Evolutionary conservation across 2,888 invertebrate species (phyloP).

Genomic region (Melipona bicolor): DNA sequence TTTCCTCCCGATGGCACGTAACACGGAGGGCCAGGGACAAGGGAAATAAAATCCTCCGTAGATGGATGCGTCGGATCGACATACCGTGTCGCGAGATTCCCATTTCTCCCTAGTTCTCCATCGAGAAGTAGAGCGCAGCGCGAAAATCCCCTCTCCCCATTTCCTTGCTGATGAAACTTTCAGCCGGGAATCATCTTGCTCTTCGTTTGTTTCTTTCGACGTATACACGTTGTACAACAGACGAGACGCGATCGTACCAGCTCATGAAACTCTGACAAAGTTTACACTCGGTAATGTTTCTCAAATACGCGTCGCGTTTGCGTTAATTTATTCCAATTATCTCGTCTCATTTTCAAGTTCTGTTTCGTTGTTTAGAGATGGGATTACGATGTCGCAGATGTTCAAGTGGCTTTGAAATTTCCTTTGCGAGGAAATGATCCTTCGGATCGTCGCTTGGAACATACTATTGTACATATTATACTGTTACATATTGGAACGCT

Average conservation of each 20-base stretch:
- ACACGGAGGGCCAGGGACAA: constrained; percentile 8
- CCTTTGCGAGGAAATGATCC: no score
- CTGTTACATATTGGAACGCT: no score
- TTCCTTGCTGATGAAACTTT: neutral
- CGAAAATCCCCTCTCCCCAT: neutral
- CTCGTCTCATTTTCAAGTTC: no score
- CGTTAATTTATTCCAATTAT: no score
- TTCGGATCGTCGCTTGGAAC: neutral
- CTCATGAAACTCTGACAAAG: no score
- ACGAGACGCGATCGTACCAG: no score
- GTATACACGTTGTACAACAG: neutral
- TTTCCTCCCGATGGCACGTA: constrained; percentile 22
- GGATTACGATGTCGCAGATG: no score
- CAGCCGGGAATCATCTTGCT: neutral
- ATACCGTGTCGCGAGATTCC: constrained; percentile 28
- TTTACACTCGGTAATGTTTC: no score
- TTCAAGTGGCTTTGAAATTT: no score
- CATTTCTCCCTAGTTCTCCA: neutral
- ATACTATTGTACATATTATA: no score
- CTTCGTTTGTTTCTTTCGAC: neutral
- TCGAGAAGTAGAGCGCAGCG: neutral
- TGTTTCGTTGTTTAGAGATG: no score
- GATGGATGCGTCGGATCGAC: constrained; percentile 46
- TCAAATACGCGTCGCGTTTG: no score
- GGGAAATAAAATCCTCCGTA: constrained; percentile 42